phyloP scores from a whole-genome alignment of 2,888 invertebrate genomes.

The Hymenopus coronatus region DNA sequence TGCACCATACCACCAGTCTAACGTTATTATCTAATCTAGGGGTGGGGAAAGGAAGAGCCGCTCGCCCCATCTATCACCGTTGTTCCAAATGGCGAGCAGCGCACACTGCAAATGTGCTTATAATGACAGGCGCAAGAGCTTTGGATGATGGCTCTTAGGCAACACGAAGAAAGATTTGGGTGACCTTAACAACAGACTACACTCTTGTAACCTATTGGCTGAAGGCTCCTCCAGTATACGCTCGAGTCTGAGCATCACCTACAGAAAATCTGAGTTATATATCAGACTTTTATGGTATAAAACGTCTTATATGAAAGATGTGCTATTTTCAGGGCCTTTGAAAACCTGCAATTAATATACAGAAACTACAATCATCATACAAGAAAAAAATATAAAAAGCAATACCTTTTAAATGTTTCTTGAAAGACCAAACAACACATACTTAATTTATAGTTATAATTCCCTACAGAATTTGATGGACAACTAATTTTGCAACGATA shows the following conservation, averaged over 20 bases:
- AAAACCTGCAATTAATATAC: too few species aligned
- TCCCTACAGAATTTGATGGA: too few species aligned
- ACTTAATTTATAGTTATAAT: too few species aligned
- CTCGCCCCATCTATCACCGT: not conserved
- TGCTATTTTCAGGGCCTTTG: too few species aligned
- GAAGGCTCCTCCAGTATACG: not conserved
- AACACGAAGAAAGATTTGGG: not conserved
- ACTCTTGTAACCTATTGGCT: not conserved
- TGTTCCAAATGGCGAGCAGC: not conserved
- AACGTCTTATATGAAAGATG: too few species aligned
- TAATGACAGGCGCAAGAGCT: not conserved
- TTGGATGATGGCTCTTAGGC: not conserved
- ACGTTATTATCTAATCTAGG: not conserved
- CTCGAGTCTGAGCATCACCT: not conserved
- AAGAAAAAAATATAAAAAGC: too few species aligned
- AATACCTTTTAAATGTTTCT: too few species aligned
- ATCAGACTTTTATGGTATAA: too few species aligned
- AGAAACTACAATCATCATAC: too few species aligned
- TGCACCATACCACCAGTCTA: not conserved
- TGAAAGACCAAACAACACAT: too few species aligned
- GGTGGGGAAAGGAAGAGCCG: not conserved
- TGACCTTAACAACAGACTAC: not conserved
- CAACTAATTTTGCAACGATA: too few species aligned
- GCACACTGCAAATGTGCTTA: not conserved
- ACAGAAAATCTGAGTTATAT: not conserved